Evolutionary conservation across 2,888 invertebrate genomes (phyloP).

Genomic region (Acrobasis repandana): DNA sequence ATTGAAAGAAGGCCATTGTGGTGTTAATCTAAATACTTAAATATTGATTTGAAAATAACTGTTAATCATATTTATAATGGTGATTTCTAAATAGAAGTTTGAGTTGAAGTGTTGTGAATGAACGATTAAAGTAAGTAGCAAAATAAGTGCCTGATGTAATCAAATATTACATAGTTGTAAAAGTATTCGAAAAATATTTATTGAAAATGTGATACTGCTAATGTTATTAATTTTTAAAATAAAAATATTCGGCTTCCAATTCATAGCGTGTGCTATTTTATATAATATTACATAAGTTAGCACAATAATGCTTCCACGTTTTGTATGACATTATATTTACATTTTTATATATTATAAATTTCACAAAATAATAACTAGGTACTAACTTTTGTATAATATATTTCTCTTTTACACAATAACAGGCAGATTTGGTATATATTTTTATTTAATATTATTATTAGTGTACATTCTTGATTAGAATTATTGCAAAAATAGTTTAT

Average conservation of each 20-base stretch:
- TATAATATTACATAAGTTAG: neutral
- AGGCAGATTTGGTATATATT: neutral
- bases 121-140: slow-evolving; percentile 11
- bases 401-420: neutral
- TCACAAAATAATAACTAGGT: too few relatives aligned
- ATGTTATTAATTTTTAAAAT: slow-evolving; percentile 23
- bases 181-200: slow-evolving; percentile 25
- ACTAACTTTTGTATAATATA: neutral
- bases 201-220: slow-evolving; percentile 29
- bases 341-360: slow-evolving; percentile 2
- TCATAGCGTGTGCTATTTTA: slow-evolving; percentile 5
- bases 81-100: slow-evolving; percentile 5
- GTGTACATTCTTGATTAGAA: neutral
- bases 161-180: slow-evolving; percentile 14
- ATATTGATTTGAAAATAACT: too few relatives aligned
- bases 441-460: neutral
- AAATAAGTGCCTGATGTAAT: slow-evolving; percentile 16
- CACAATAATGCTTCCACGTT: slow-evolving; percentile 8
- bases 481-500: neutral
- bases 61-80: neutral
- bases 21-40: too few relatives aligned
- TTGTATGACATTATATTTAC: neutral
- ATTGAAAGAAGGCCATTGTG: too few relatives aligned
- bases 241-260: slow-evolving; percentile 31
- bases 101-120: slow-evolving; percentile 9